These are phyloP conservation scores for Thamnaconus septentrionalis DNA, from an alignment of 2,113 vertebrate species.

Conservation along the genomic window DNA sequence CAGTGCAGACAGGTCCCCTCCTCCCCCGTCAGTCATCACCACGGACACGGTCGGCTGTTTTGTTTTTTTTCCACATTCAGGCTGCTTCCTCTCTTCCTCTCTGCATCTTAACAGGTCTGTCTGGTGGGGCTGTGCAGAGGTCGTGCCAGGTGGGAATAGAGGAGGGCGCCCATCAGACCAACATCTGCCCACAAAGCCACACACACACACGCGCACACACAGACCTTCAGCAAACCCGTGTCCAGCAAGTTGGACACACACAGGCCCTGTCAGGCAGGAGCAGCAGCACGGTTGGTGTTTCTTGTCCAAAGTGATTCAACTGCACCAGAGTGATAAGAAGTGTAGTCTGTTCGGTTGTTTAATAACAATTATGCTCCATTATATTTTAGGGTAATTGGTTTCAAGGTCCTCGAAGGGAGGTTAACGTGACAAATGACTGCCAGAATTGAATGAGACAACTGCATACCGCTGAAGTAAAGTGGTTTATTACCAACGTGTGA, in stretches of 20 bases:
- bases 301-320: slow-evolving; percentile 32
- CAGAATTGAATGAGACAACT: slow-evolving; percentile 55
- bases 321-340: slow-evolving; percentile 15
- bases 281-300: slow-evolving; percentile 2
- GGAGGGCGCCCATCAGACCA: slow-evolving; percentile 35
- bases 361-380: slow-evolving; percentile 56
- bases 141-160: slow-evolving; percentile 50
- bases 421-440: slow-evolving; percentile 55
- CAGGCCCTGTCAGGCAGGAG: slow-evolving; percentile 9
- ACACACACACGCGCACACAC: slow-evolving; percentile 20
- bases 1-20: slow-evolving; percentile 29
- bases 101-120: slow-evolving; percentile 53
- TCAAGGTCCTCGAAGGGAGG: slow-evolving; percentile 59
- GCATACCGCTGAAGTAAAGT: slow-evolving; percentile 21
- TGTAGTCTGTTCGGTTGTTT: slow-evolving; percentile 39
- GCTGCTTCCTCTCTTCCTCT: slow-evolving; percentile 18
- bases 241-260: slow-evolving; percentile 11
- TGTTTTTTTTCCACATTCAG: slow-evolving; percentile 27
- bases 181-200: slow-evolving; percentile 39
- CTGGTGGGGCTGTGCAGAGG: slow-evolving; percentile 49
- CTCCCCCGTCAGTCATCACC: slow-evolving; percentile 51
- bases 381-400: slow-evolving; percentile 58
- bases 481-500: slow-evolving; percentile 18
- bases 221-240: slow-evolving; percentile 18
- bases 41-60: neutral